Conservation (phyloP, 2,797 vertebrate species). For the Jordanella pulchra region DNA sequence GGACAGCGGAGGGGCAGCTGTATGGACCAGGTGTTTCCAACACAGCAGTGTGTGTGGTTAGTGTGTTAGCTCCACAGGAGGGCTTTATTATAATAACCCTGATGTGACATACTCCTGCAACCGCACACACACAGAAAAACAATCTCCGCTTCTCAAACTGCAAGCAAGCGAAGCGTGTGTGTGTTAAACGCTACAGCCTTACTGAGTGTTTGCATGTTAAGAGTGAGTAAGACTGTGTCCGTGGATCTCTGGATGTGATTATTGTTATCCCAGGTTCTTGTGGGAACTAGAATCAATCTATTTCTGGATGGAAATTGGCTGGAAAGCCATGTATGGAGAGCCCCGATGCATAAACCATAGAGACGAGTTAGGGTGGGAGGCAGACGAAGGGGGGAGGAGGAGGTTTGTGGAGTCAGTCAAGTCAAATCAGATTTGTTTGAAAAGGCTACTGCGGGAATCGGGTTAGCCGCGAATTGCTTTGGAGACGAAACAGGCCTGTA, state of each 20-base stretch:
- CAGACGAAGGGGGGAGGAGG: constrained; percentile 7
- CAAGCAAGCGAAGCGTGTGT: neutral
- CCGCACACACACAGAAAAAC: constrained; percentile 5
- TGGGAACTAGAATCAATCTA: constrained; percentile 16
- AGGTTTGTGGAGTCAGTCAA: constrained; percentile 13
- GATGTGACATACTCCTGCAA: constrained; percentile 19
- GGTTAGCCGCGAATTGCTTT: constrained; percentile 39
- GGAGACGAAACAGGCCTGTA: constrained; percentile 25
- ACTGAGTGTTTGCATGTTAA: neutral
- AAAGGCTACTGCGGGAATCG: constrained; percentile 13
- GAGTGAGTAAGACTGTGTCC: neutral
- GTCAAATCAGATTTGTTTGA: constrained; percentile 42
- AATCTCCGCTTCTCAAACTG: neutral
- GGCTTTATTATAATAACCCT: constrained; percentile 40
- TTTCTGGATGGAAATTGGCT: constrained; percentile 23
- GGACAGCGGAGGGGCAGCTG: neutral
- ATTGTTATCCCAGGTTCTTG: neutral
- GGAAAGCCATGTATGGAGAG: constrained; percentile 22
- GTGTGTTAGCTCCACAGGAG: constrained; percentile 20
- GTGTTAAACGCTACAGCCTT: neutral
- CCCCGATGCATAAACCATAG: constrained; percentile 35
- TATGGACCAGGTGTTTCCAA: neutral
- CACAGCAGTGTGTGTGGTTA: constrained; percentile 15
- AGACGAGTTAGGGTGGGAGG: constrained; percentile 16
- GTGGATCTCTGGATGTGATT: constrained; percentile 2